Evolutionary conservation across 2,888 invertebrate genomes (phyloP).

Genomic region (Microplitis manilae): DNA sequence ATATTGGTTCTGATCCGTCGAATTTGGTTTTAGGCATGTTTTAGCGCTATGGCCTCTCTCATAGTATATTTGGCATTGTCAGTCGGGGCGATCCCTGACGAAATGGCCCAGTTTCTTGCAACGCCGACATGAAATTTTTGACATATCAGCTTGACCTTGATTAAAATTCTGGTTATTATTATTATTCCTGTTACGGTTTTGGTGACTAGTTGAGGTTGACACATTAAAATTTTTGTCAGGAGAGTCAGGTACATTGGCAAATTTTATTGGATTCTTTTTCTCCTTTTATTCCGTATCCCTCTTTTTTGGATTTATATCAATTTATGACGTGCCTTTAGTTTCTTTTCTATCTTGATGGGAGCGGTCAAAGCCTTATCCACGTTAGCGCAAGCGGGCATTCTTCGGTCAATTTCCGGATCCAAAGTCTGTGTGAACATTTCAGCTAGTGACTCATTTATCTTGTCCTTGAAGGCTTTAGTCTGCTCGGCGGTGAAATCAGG

Average conservation of each 20-base stretch:
- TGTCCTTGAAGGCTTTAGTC: neutral
- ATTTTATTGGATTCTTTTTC: neutral
- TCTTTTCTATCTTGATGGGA: neutral
- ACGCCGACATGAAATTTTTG: neutral
- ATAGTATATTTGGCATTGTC: neutral
- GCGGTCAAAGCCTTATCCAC: neutral
- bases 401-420: constrained; percentile 20
- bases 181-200: neutral
- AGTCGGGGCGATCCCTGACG: neutral
- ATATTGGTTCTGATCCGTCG: neutral
- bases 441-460: neutral
- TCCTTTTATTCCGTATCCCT: neutral
- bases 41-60: neutral
- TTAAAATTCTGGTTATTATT: neutral
- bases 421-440: neutral
- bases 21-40: neutral
- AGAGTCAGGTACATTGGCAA: neutral
- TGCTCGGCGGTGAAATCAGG: neutral
- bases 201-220: neutral
- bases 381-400: constrained; percentile 1
- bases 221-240: neutral
- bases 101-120: neutral
- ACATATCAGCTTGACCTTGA: neutral
- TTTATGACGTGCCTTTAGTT: neutral
- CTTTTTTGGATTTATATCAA: neutral